Evolutionary conservation across 2,113 vertebrate species (phyloP).

Genomic region (Chaetorhynchus papuensis): DNA sequence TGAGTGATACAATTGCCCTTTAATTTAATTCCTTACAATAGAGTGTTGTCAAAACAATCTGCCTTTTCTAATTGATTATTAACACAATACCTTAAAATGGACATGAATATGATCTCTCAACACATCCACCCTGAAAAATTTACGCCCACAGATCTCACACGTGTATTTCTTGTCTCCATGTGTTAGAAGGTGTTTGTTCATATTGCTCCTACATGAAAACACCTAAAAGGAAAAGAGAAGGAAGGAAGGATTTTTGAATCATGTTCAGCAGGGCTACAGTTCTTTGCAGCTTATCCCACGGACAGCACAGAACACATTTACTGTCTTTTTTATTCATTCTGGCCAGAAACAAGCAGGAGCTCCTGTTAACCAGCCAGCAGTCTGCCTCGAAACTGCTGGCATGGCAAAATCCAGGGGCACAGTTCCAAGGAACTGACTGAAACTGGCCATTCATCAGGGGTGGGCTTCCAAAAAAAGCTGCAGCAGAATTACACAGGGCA

Average conservation of each 20-base stretch:
- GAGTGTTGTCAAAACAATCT: background rate
- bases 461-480: background rate
- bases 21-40: background rate
- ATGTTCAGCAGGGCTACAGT: background rate
- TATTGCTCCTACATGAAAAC: conserved; percentile 97
- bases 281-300: background rate
- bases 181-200: conserved; percentile 98
- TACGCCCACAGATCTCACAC: conserved; percentile 97
- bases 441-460: background rate
- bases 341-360: background rate
- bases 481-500: background rate
- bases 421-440: background rate
- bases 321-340: background rate
- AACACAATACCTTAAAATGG: conserved; percentile 90
- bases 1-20: background rate
- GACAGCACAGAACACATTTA: background rate
- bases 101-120: conserved; percentile 97
- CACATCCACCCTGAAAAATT: conserved; percentile 97
- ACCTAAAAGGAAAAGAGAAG: conserved; percentile 72
- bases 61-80: background rate
- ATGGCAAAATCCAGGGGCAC: background rate
- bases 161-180: conserved; percentile 99
- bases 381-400: background rate
- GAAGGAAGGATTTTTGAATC: background rate
- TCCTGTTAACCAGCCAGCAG: background rate